Base-by-base conservation (phyloP, 2,888 invertebrate genomes). In the Epinotia bilunana region DNA sequence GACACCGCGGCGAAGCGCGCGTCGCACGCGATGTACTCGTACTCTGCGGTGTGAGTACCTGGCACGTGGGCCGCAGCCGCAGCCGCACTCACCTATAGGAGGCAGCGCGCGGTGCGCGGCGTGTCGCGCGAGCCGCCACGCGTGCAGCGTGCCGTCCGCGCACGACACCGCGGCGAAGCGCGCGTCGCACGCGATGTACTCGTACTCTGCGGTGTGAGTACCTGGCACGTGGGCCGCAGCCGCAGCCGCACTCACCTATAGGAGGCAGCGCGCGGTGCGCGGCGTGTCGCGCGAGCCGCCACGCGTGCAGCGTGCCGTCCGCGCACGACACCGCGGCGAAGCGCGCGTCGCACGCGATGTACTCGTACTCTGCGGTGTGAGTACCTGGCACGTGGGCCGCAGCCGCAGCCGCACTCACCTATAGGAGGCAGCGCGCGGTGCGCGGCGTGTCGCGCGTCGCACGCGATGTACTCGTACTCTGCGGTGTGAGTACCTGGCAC, bases 81-180 rank as follows among this genome's bases (percentile, higher is more conserved):
- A 20, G 20, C 20, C 20, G 20, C 39, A 78, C 79, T 74, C 28
- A 91, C 92, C 90, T 12, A 97, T 84, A 6, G 95, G 94, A 7
- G 96, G 95, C 57, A 96, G 94, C 0, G 95, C 90, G n/a, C 91
- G 79, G 3, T 81, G 70, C 83, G 81, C 95, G 78, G 93, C 88
- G 1, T 87, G 87, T 1, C 95, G 93, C 70, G 86, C 86, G 16
- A 95, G 94, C 53, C 93, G 88, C 87, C 96, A 95, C 53, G 95
- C 93, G 87, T 96, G 96, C 80, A 97, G 91, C 63, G 95, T 94
- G 63, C 95, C 93, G 92, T 97, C 97, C 77, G 95, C 95, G 88
- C 97, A 96, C 78, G 96, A 94, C 68, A 95, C 95, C 82, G 95
- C 94, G 67, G 95, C 93, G 83, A 95, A 92, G 79, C 95, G 94